These are phyloP conservation scores for Eumaeus atala DNA, from an alignment of 1,140 invertebrate species.

Conservation along the genomic window DNA sequence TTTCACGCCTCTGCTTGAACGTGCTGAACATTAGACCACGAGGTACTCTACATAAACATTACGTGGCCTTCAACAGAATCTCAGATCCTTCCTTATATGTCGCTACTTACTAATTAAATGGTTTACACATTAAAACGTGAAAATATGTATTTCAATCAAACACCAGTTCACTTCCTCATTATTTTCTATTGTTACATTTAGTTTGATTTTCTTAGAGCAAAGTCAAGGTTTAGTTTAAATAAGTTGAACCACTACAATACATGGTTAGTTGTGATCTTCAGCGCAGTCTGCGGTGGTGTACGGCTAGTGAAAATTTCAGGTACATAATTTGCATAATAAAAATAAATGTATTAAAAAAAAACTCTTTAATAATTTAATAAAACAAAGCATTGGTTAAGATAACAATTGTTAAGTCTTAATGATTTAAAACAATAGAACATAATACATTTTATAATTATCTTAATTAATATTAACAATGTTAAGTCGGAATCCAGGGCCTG, in stretches of 20 bases:
- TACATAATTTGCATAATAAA: too few relatives aligned
- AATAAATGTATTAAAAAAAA: too few relatives aligned
- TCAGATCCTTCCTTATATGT: not conserved
- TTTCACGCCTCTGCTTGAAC: too few relatives aligned
- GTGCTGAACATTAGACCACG: too few relatives aligned
- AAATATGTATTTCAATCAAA: slow-evolving; percentile 8
- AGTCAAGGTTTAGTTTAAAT: not conserved
- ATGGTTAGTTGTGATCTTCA: not conserved
- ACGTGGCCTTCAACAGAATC: not conserved
- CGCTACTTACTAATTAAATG: not conserved
- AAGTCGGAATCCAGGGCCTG: too few relatives aligned
- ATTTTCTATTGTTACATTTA: slow-evolving; percentile 1
- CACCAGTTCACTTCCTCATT: not conserved
- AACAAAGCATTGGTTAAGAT: too few relatives aligned
- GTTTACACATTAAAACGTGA: not conserved
- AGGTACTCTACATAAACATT: not conserved
- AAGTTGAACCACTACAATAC: not conserved
- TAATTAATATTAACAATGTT: too few relatives aligned
- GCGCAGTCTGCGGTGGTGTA: not conserved
- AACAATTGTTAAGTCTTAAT: too few relatives aligned
- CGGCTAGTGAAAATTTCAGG: too few relatives aligned
- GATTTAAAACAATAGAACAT: too few relatives aligned
- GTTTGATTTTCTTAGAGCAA: not conserved
- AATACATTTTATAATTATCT: too few relatives aligned
- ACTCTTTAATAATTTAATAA: too few relatives aligned